Evolutionary conservation across 2,113 vertebrate genomes (phyloP).

Genomic region (Tyrannus savana): DNA sequence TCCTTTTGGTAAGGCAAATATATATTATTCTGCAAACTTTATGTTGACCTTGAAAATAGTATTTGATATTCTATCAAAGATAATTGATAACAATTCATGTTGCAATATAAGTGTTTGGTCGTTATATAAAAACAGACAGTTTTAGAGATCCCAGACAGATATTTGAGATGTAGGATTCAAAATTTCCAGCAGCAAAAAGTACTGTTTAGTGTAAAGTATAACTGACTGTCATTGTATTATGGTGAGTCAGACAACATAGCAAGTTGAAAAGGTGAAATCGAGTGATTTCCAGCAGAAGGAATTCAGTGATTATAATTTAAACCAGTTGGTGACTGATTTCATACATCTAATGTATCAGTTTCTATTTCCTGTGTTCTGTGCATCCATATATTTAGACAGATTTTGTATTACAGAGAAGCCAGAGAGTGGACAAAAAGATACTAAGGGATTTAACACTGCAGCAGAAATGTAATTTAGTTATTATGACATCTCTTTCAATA

Average conservation of each 20-base stretch:
- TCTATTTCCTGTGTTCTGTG: background rate
- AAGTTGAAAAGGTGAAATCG: background rate
- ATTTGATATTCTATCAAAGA: background rate
- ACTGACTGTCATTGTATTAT: background rate
- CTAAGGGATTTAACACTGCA: background rate
- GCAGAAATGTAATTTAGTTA: background rate
- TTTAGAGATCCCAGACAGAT: background rate
- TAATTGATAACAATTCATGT: background rate
- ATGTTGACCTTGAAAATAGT: background rate
- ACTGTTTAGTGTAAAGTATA: background rate
- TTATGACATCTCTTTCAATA: background rate
- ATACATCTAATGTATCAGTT: background rate
- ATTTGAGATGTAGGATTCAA: background rate
- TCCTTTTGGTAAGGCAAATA: background rate
- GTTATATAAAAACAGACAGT: background rate
- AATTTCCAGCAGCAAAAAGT: background rate
- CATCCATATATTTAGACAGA: background rate
- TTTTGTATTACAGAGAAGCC: background rate
- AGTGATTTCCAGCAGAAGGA: background rate
- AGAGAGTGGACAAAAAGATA: background rate
- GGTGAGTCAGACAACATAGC: background rate
- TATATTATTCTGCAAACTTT: background rate
- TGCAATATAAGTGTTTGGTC: accelerated
- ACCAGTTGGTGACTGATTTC: background rate
- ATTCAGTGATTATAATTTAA: background rate